Evolutionary conservation across 1,140 invertebrate species (phyloP).

Genomic region (Pristionchus pacificus): DNA sequence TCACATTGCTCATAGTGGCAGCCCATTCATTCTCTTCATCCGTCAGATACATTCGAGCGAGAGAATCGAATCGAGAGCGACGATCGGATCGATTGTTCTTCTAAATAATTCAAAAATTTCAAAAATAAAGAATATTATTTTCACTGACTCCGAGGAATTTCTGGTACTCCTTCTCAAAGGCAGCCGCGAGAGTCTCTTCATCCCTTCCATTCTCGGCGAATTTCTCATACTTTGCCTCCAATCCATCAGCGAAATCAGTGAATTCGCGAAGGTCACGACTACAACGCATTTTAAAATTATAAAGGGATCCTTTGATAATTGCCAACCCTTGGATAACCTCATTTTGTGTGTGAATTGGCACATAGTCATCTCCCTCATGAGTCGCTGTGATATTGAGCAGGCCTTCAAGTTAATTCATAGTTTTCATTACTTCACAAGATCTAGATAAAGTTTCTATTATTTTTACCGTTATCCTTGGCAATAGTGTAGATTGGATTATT

Average conservation of each 20-base stretch:
- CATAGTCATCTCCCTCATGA: too few species aligned
- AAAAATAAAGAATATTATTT: background rate
- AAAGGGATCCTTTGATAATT: background rate
- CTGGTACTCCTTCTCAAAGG: background rate
- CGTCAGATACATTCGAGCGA: slow-evolving; percentile 7
- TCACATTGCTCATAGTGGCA: slow-evolving; percentile 8
- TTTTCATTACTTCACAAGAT: slow-evolving; percentile 6
- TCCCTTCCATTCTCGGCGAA: background rate
- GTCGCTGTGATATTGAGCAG: too few species aligned
- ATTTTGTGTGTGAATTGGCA: too few species aligned
- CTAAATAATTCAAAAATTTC: background rate
- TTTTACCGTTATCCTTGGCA: slow-evolving; percentile 8
- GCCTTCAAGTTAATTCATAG: background rate
- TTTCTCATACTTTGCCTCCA: background rate
- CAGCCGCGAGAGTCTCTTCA: background rate
- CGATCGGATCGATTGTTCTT: background rate
- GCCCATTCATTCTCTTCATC: slow-evolving; percentile 26
- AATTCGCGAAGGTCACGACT: slow-evolving; percentile 12
- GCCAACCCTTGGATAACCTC: background rate
- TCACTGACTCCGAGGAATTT: slow-evolving; percentile 3
- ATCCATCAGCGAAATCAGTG: background rate
- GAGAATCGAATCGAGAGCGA: background rate
- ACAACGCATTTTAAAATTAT: background rate
- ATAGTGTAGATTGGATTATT: slow-evolving; percentile 19
- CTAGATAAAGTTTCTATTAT: background rate